Base-by-base conservation (phyloP, 2,113 vertebrate species). In the Brachyistius frenatus region DNA sequence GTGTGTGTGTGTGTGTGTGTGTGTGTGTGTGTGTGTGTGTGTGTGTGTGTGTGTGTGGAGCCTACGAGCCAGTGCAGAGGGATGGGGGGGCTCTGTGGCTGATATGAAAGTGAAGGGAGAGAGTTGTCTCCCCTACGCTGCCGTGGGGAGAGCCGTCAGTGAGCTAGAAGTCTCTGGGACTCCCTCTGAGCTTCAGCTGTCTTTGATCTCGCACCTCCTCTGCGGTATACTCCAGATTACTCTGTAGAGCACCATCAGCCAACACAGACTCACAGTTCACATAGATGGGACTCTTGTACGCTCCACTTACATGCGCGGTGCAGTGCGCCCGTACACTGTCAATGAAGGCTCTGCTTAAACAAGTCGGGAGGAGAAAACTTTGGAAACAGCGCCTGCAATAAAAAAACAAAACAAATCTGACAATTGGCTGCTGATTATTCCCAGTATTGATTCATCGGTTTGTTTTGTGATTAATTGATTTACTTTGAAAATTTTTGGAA, bases 41-140 rank as follows among this genome's bases (percentile, higher is more conserved):
- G 60, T 15, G 62, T 60, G 70, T 72, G 39, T 66, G 76, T 36
- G 79, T 64, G 86, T 76, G 86, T 80, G 71, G 39, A 80, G 72
- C 50, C 74, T 72, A 55, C 7, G 66, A 86, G 73, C 65, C 14
- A 55, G 30, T 11, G 57, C 64, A 53, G 68, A 89, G 80, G 79
- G 84, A 80, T 83, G 81, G 85, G 87, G 85, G 88, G 85, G 83
- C 78, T 83, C 60, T 76, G 78, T 65, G 86, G 75, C 74, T 90
- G 90, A 92, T 90, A 91, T 92, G 91, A 92, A 93, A 92, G 87
- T 85, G 83, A 88, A 85, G 85, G 89, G 85, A 90, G 88, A 89
- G 90, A 86, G 87, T 89, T 92, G 91, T 92, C 90, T 92, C 88
- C 81, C 81, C 23, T 50, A 69, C 36, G 70, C 87, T 68, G 86